Base-by-base conservation (phyloP, 2,888 invertebrate genomes). In the Noctua janthe region DNA sequence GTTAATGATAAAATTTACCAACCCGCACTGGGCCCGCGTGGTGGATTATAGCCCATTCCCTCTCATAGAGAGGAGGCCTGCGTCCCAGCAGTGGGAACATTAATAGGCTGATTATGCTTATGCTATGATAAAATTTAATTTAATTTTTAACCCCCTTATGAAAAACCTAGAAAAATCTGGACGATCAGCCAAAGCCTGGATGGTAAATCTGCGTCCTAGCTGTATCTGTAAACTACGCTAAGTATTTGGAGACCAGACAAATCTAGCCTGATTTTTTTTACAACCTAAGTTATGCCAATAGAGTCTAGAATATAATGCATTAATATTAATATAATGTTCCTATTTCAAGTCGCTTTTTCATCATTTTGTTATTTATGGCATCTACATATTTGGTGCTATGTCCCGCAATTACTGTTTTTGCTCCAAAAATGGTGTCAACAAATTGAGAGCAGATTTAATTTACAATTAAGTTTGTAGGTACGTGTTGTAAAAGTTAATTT, bases 371-470 rank as follows among this genome's bases (percentile, higher is more conserved):
- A 86, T 39, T 69, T 75, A 82, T 11, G 67, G 39, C 43, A 47
- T 62, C 15, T 35, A 56, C 82, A 29, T 82, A 86, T 86, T 83
- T 81, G 82, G 82, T 54, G 43, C 56, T 86, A 39, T 29, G 43
- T 56, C 64, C 59, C 64, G 7, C 51, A 73, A 76, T 73, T 35
- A 76, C 47, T 17, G 74, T 72, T 43, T 86, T 73, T 71, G 15
- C 47, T 51, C 83, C 83, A 73, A 82, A 83, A 23, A 73, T 71
- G 87, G 77, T 56, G 49, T 54, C 69, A 47, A 6, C 15, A 59
- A 86, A 84, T 83, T 73, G n/a, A 62, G 83, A 71, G 59, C 66
- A 71, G n/a, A 76, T 66, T 76, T 69, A 82, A 76, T 76, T 82
- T 82, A 51, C 15, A 76, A 73, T 66, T 86, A 54, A 29, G 13